Evolutionary conservation across 2,113 vertebrate species (phyloP), one percentile per base, ranked within the genome.

Genomic region (Thamnophis sirtalis): DNA sequence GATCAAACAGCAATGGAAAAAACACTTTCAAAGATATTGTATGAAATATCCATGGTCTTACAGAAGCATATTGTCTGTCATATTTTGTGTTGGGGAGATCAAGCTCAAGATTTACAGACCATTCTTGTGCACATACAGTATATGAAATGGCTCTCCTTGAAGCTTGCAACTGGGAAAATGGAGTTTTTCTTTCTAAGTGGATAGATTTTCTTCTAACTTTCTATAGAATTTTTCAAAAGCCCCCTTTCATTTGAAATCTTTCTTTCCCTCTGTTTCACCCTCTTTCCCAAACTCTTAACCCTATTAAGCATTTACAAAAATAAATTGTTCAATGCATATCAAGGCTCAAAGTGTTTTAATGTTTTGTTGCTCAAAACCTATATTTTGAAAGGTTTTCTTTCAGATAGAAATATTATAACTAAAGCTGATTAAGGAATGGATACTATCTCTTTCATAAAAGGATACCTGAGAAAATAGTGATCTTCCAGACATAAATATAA

Each of bases 381-480:
- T 89, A 51, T 92, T 92, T 93, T 92, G 43, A 92, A 93, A 0
- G 1, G 26, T 85, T 17, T 86, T 86, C 55, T 38, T 93, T 56
- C 88, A 92, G 63, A 91, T 86, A 21, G 88, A 10, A 5, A 19
- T 33, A 51, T 58, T 2, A 92, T 3, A 19, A 89, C 54, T 88
- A 3, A 63, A 91, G 3, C 43, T 28, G 0, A 86, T 63, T 60
- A 88, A 24, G 0, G 0, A 89, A 88, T 24, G 24, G 60, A 43
- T 1, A 50, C 4, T 2, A 60, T 63, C 84, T 2, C 85, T 84
- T 50, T 22, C 56, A 84, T 86, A 91, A 92, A 91, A 90, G 4
- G 86, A 33, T 22, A 58, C 9, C 24, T 73, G 6, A 88, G 90
- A 48, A 53, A 24, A 88, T 9, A 0, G 8, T 21, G 4, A 60